Evolutionary conservation across 1,140 invertebrate genomes (phyloP).

Genomic region (Hylyphantes graminicola): DNA sequence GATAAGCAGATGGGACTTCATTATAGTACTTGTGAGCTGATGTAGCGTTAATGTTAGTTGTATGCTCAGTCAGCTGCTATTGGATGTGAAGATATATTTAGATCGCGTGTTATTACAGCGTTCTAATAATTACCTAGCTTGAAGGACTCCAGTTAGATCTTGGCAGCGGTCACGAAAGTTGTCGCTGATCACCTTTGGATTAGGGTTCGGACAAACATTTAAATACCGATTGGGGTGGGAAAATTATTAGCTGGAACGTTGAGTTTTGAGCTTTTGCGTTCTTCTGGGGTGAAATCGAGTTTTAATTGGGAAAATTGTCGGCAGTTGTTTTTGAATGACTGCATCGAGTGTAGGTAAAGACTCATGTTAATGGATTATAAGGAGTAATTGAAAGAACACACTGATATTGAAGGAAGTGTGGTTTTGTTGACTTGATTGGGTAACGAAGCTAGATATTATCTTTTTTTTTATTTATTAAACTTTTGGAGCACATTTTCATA

Average conservation of each 20-base stretch:
- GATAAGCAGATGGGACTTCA: constrained; percentile 41
- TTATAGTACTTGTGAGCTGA: constrained; percentile 23
- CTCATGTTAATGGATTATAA: too few species aligned
- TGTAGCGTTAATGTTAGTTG: neutral
- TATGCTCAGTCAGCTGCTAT: constrained; percentile 36
- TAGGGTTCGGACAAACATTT: constrained; percentile 9
- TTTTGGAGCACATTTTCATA: too few species aligned
- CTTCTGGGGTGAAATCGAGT: too few species aligned
- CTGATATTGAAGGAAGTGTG: too few species aligned
- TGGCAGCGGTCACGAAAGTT: constrained; percentile 26
- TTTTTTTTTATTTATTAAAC: too few species aligned
- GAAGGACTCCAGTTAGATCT: neutral
- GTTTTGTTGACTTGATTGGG: too few species aligned
- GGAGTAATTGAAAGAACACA: too few species aligned
- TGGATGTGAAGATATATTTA: neutral
- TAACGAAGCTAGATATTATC: too few species aligned
- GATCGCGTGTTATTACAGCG: constrained; percentile 18
- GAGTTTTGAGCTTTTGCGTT: neutral
- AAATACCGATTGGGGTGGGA: constrained; percentile 11
- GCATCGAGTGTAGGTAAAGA: too few species aligned
- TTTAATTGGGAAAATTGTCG: too few species aligned
- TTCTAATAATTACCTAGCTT: neutral
- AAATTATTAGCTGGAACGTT: neutral
- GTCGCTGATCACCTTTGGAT: constrained; percentile 32
- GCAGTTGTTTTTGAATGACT: too few species aligned